phyloP scores from a whole-genome alignment of 2,113 vertebrate genomes.

The Morone saxatilis region DNA sequence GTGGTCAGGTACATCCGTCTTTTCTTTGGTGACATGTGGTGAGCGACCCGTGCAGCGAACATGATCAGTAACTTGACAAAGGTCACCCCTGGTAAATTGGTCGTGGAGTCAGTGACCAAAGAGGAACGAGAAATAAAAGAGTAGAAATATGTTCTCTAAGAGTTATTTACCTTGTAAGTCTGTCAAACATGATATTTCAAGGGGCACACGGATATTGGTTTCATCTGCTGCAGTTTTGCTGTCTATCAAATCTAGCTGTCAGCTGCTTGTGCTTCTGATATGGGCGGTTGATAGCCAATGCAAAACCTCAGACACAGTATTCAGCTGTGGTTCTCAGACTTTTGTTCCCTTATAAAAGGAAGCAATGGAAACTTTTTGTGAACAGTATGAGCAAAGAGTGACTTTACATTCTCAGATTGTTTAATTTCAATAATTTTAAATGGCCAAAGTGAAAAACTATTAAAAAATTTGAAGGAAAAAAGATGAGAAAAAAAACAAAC shows the following conservation, averaged over 20 bases:
- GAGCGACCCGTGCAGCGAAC: slow-evolving; percentile 15
- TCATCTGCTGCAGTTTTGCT: slow-evolving; percentile 3
- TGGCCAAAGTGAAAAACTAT: neutral
- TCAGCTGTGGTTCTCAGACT: neutral
- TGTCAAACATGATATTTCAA: neutral
- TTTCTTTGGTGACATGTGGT: slow-evolving; percentile 23
- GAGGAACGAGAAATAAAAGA: neutral
- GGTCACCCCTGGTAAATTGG: slow-evolving; percentile 14
- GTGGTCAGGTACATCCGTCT: slow-evolving; percentile 45
- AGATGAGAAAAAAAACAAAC: neutral
- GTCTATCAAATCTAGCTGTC: neutral
- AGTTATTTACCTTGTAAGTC: neutral
- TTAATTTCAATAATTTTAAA: neutral
- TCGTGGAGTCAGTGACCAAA: neutral
- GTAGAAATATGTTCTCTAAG: neutral
- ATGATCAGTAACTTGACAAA: slow-evolving; percentile 17
- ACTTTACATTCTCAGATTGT: neutral
- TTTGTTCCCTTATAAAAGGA: neutral
- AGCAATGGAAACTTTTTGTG: neutral
- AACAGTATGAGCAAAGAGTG: neutral
- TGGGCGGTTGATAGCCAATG: neutral
- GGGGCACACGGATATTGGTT: neutral
- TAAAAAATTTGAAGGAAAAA: neutral
- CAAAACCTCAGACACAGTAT: neutral
- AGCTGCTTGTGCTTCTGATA: neutral